Evolutionary conservation across 2,888 invertebrate genomes (phyloP).

Genomic region (Trachelus iudaicus): DNA sequence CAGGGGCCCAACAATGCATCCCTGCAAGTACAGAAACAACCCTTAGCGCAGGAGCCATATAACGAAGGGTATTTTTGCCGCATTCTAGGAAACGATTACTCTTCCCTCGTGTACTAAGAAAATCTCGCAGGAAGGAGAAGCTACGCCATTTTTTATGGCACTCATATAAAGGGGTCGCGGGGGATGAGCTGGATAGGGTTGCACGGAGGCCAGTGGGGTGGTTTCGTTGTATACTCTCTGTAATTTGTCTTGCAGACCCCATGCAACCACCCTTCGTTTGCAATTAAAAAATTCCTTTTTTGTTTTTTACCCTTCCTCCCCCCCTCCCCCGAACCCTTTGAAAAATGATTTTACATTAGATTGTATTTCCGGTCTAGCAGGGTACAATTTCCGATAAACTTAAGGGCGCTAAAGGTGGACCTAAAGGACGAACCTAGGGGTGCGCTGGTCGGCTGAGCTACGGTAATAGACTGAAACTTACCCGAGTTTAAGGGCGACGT

Average conservation of each 20-base stretch:
- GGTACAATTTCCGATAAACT: background rate
- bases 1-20: too few relatives aligned
- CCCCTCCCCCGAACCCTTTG: conserved; percentile 6
- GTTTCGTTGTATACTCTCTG: background rate
- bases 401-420: conserved; percentile 6
- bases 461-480: conserved; percentile 49
- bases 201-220: conserved; percentile 2
- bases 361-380: conserved; percentile 28
- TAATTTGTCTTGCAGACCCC: background rate
- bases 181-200: conserved; percentile 7
- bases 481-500: conserved; percentile 45
- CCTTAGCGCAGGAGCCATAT: background rate
- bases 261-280: background rate
- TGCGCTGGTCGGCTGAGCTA: conserved; percentile 17
- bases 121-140: background rate
- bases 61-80: background rate
- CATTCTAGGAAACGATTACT: background rate
- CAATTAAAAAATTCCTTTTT: background rate
- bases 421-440: conserved; percentile 14
- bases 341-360: conserved; percentile 35
- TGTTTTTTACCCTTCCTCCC: too few relatives aligned
- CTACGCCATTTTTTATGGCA: background rate
- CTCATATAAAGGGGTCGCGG: conserved; percentile 8
- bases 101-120: background rate
- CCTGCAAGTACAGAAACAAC: too few relatives aligned